Percentiles rank a stretch among this genome's conserved stretches.
phyloP scores from a whole-genome alignment of 2,888 invertebrate genomes.

The Neocrepidodera transversa region DNA sequence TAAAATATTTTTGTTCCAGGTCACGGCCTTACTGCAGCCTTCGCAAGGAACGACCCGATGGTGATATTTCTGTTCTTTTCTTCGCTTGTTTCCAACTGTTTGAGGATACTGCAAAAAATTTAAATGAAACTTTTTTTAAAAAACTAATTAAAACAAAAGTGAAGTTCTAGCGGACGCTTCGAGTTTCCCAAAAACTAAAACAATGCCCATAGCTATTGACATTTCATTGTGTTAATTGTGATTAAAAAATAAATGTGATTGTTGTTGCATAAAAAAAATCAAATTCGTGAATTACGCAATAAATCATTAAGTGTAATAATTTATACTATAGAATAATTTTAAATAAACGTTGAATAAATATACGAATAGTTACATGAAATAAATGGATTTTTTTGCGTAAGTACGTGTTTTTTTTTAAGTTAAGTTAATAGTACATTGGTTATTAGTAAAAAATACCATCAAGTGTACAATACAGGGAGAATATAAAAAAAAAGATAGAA shows the following conservation, averaged over 20 bases:
- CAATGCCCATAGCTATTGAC: not conserved
- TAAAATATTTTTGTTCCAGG: slow-evolving; percentile 1
- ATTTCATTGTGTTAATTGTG: slow-evolving; percentile 24
- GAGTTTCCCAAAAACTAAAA: not conserved
- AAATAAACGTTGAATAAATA: slow-evolving; percentile 4
- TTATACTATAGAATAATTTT: slow-evolving; percentile 9
- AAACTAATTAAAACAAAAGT: slow-evolving; percentile 2
- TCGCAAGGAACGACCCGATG: too few species aligned
- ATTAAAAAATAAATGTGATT: slow-evolving; percentile 31
- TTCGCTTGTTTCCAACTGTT: slow-evolving; percentile 1
- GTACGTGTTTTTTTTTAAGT: too few species aligned
- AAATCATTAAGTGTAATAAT: slow-evolving; percentile 12
- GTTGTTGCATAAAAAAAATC: slow-evolving; percentile 20
- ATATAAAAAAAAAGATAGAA: too few species aligned
- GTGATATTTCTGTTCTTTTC: not conserved
- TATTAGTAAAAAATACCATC: too few species aligned
- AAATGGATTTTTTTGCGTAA: not conserved
- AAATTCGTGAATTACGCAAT: slow-evolving; percentile 18
- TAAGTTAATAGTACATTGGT: too few species aligned
- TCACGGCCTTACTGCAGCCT: not conserved
- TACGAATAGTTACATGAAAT: not conserved
- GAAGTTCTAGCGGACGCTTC: not conserved
- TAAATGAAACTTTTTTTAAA: not conserved
- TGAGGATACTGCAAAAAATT: slow-evolving; percentile 12
- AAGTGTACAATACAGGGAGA: too few species aligned